Percentiles rank a stretch among this genome's conserved stretches.
These are phyloP conservation scores for Molorchus minor DNA, from an alignment of 2,888 invertebrate genomes.

Conservation along the genomic window DNA sequence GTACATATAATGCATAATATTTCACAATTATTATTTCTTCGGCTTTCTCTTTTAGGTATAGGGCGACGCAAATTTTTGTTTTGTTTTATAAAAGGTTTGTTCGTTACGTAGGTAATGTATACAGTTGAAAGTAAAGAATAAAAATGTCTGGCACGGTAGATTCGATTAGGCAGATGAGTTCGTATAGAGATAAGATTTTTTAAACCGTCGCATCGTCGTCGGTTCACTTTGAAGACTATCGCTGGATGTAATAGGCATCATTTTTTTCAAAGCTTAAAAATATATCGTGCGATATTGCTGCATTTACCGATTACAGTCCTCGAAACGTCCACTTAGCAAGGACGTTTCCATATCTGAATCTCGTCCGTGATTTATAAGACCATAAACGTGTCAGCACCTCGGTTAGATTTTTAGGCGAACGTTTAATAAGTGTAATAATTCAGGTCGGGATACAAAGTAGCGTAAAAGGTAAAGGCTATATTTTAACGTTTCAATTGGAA, in stretches of 20 bases:
- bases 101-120: too few species aligned
- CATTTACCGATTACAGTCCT: background rate
- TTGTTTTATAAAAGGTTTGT: too few species aligned
- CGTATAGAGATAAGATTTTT: too few species aligned
- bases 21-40: too few species aligned
- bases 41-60: too few species aligned
- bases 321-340: slow-evolving; percentile 1
- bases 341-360: slow-evolving; percentile 15
- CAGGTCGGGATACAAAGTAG: slow-evolving; percentile 23
- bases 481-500: slow-evolving; percentile 27
- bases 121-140: too few species aligned
- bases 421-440: slow-evolving; percentile 30
- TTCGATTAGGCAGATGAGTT: too few species aligned
- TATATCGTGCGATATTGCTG: background rate
- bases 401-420: slow-evolving; percentile 28
- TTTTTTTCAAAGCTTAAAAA: background rate
- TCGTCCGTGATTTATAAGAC: slow-evolving; percentile 27
- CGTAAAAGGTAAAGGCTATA: slow-evolving; percentile 24
- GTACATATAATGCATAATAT: background rate
- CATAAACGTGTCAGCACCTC: slow-evolving; percentile 36
- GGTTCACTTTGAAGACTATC: background rate
- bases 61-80: too few species aligned
- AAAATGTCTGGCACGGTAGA: too few species aligned
- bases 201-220: too few species aligned
- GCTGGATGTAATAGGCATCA: background rate